Evolutionary conservation across 2,797 vertebrate genomes (phyloP).

Genomic region (Pachyuromys duprasi): DNA sequence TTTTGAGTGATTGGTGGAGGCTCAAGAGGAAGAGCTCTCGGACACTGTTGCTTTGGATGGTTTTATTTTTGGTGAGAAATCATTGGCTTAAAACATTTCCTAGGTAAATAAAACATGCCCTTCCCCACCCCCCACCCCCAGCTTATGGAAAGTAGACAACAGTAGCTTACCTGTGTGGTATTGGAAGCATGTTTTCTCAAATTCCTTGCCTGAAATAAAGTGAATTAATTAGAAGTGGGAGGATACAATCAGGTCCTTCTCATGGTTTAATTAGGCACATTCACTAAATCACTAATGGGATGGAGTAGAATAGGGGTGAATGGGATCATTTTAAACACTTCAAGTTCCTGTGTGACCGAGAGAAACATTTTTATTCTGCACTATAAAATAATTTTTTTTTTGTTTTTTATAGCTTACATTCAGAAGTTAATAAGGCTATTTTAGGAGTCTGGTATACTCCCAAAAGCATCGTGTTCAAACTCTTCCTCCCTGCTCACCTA

Average conservation of each 20-base stretch:
- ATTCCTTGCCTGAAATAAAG: conserved; percentile 31
- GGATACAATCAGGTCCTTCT: not conserved
- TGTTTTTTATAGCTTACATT: not conserved
- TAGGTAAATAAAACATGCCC: conserved; percentile 9
- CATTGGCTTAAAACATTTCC: not conserved
- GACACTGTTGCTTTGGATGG: not conserved
- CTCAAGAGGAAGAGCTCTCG: not conserved
- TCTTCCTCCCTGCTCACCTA: conserved; percentile 62
- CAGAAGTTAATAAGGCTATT: not conserved
- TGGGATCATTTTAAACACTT: conserved; percentile 18
- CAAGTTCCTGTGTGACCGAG: not conserved
- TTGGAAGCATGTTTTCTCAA: conserved; percentile 1
- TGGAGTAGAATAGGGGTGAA: not conserved
- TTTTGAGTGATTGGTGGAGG: not conserved
- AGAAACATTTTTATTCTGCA: conserved; percentile 25
- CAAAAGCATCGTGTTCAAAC: conserved; percentile 24
- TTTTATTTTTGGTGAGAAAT: conserved; percentile 24
- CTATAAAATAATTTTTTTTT: not conserved
- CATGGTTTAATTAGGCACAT: not conserved
- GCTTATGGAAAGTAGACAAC: not conserved
- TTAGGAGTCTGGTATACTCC: not conserved
- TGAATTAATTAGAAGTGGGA: conserved; percentile 37
- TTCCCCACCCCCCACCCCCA: no score
- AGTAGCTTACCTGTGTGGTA: not conserved
- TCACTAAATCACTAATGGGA: not conserved